phyloP scores from a whole-genome alignment of 2,113 vertebrate genomes.

The Bos javanicus region DNA sequence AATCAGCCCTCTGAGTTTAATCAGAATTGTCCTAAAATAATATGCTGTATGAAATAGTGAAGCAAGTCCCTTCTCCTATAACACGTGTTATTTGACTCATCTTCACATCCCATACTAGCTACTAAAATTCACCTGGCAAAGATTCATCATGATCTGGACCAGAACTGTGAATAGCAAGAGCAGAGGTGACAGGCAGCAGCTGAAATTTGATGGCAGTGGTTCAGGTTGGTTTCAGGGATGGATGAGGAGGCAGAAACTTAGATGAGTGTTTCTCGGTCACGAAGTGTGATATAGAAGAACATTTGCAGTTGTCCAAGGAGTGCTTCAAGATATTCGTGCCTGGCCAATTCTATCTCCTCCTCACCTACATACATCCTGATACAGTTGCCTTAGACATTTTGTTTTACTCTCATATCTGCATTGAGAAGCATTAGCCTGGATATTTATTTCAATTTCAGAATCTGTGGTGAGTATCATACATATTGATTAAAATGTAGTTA shows the following conservation, averaged over 20 bases:
- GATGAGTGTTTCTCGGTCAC: neutral
- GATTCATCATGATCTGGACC: neutral
- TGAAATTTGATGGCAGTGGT: neutral
- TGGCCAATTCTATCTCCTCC: neutral
- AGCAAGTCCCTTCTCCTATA: neutral
- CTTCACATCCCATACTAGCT: neutral
- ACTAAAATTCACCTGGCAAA: neutral
- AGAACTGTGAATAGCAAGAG: neutral
- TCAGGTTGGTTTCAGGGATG: neutral
- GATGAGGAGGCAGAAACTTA: neutral
- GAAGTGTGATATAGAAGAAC: neutral
- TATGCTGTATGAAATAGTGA: neutral
- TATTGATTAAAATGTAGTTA: neutral
- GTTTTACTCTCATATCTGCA: neutral
- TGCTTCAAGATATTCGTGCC: neutral
- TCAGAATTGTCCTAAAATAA: neutral
- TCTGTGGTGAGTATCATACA: neutral
- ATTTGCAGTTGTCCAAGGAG: neutral
- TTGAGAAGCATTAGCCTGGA: neutral
- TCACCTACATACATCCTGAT: neutral
- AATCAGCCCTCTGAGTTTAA: neutral
- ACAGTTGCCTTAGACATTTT: neutral
- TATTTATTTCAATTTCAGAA: neutral
- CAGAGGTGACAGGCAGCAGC: neutral
- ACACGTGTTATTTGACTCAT: neutral